Evolutionary conservation across 2,888 invertebrate genomes (phyloP).

Genomic region (Salpingus planirostris): DNA sequence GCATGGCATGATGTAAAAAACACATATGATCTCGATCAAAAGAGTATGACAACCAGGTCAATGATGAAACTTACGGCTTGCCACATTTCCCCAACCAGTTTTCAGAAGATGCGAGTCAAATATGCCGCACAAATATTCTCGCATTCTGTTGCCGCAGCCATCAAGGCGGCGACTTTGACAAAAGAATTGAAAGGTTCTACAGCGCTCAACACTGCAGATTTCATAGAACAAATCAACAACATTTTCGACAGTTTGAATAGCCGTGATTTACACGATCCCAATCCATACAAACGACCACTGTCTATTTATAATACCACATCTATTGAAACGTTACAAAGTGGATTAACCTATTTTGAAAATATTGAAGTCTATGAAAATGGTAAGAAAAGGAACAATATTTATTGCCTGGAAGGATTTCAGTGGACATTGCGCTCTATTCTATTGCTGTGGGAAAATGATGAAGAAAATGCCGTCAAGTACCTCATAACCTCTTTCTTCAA

Average conservation of each 20-base stretch:
- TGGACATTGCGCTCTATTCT: conserved; percentile 8
- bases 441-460: conserved; percentile 7
- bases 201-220: conserved; percentile 12
- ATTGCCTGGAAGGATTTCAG: conserved; percentile 10
- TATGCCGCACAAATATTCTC: conserved; percentile 14
- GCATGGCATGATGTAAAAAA: conserved; percentile 8
- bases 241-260: conserved; percentile 15
- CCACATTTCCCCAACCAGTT: conserved; percentile 8
- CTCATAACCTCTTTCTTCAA: conserved; percentile 9
- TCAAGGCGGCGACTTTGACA: conserved; percentile 9
- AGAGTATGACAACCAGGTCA: conserved; percentile 7
- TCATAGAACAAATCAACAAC: conserved; percentile 13
- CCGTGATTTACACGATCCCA: conserved; percentile 7
- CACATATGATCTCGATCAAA: conserved; percentile 10
- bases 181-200: conserved; percentile 9
- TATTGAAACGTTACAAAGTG: conserved; percentile 4
- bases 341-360: conserved; percentile 6
- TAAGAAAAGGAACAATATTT: conserved; percentile 7
- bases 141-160: conserved; percentile 11
- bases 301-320: conserved; percentile 12
- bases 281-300: conserved; percentile 8
- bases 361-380: too few relatives aligned
- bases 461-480: conserved; percentile 5
- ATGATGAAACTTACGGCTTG: conserved; percentile 9
- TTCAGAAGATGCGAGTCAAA: conserved; percentile 14